phyloP scores from a whole-genome alignment of 2,888 invertebrate species.

The Acleris literana region DNA sequence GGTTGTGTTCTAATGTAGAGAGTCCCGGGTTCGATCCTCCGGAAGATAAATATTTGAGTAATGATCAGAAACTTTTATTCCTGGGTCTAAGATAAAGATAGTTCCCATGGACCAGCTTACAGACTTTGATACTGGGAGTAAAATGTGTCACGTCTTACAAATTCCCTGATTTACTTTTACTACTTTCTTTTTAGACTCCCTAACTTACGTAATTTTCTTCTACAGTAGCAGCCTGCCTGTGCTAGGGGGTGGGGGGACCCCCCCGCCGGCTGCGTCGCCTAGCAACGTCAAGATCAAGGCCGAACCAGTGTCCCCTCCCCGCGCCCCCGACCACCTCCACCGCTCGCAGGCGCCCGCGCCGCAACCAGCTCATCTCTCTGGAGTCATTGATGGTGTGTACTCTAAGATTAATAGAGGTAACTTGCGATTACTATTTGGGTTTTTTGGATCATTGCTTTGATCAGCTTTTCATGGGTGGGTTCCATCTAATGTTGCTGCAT shows the following conservation, averaged over 20 bases:
- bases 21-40: no score
- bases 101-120: no score
- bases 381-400: slow-evolving; percentile 73
- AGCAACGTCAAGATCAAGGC: slow-evolving; percentile 95
- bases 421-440: slow-evolving; percentile 25
- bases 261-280: slow-evolving; percentile 90
- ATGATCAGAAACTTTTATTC: no score
- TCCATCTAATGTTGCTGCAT: slow-evolving; percentile 19
- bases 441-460: slow-evolving; percentile 27
- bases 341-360: slow-evolving; percentile 75
- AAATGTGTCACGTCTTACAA: no score
- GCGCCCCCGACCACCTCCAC: slow-evolving; percentile 88
- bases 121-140: no score
- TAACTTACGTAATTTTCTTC: slow-evolving; percentile 7
- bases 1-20: no score
- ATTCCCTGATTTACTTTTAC: no score
- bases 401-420: slow-evolving; percentile 35
- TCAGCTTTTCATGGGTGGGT: slow-evolving; percentile 14
- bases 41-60: no score
- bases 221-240: slow-evolving; percentile 88
- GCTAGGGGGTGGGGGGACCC: slow-evolving; percentile 86
- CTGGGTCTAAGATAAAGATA: no score
- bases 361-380: slow-evolving; percentile 76
- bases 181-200: background rate
- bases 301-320: slow-evolving; percentile 97